A percentile compares a stretch with the other conserved stretches of the same genome.
Conservation (phyloP, 2,113 vertebrate species). For the Ancistrus triradiatus region DNA sequence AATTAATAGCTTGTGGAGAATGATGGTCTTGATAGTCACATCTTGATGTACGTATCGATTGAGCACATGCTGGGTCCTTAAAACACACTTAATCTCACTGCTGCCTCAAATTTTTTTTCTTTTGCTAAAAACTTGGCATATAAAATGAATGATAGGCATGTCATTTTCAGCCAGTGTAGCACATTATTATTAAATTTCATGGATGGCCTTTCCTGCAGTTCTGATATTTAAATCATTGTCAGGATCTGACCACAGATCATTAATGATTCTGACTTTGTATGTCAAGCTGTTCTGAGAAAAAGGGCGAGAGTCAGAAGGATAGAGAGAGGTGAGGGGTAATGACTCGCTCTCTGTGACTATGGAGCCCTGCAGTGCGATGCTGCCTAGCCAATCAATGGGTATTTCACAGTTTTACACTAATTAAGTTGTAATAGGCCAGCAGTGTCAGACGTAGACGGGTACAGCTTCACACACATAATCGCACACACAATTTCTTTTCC, state of each 20-base stretch:
- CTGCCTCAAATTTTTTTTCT: too few relatives aligned
- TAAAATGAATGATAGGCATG: too few relatives aligned
- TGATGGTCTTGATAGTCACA: too few relatives aligned
- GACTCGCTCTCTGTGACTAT: constrained; percentile 41
- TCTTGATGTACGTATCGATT: too few relatives aligned
- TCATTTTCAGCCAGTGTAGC: neutral
- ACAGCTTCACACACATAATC: constrained; percentile 25
- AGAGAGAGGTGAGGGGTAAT: constrained; percentile 27
- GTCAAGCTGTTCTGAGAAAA: neutral
- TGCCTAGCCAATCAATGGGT: constrained; percentile 51
- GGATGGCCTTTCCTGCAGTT: constrained; percentile 22
- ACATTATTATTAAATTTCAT: too few relatives aligned
- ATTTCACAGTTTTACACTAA: constrained; percentile 64
- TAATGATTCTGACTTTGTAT: too few relatives aligned
- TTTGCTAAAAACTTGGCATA: too few relatives aligned
- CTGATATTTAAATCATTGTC: constrained; percentile 27
- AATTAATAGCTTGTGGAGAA: too few relatives aligned
- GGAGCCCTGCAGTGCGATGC: constrained; percentile 39
- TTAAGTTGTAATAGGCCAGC: constrained; percentile 55
- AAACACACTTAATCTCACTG: too few relatives aligned
- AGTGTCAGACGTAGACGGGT: constrained; percentile 26
- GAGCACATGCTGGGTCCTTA: too few relatives aligned
- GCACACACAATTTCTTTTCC: constrained; percentile 3
- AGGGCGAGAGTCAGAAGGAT: constrained; percentile 17
- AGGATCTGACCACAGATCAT: too few relatives aligned